Percentiles rank a stretch among this genome's conserved stretches.
Conservation (phyloP, 23 tunicate genomes). For the Clavelina lepadiformis region DNA sequence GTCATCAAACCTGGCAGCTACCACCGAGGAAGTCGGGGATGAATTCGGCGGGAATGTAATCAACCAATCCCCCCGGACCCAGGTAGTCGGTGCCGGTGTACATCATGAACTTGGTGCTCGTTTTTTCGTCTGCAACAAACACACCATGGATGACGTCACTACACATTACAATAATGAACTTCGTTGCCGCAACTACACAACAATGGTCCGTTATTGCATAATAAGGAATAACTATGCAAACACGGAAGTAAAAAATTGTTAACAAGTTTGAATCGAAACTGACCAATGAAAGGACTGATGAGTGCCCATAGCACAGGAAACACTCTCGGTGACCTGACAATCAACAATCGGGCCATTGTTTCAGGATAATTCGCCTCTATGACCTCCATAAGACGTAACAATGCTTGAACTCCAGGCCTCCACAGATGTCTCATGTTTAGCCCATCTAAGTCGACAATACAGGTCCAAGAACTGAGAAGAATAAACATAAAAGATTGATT, state of each 20-base stretch:
- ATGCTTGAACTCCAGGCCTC: slow-evolving; percentile 94
- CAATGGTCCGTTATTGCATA: no score
- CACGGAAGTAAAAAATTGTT: no score
- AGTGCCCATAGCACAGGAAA: slow-evolving; percentile 94
- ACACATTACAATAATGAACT: no score
- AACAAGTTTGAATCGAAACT: no score
- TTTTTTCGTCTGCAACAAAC: slow-evolving; percentile 61
- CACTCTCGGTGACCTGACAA: slow-evolving; percentile 86
- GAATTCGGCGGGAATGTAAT: slow-evolving; percentile 59
- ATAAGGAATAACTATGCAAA: no score
- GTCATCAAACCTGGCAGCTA: not conserved
- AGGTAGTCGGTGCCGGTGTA: slow-evolving; percentile 90
- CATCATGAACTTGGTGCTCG: slow-evolving; percentile 92
- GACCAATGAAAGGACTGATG: slow-evolving; percentile 86
- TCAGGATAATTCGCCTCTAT: slow-evolving; percentile 89
- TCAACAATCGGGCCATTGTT: slow-evolving; percentile 82
- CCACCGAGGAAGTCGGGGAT: slow-evolving; percentile 96
- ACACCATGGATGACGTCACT: no score
- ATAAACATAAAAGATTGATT: not conserved
- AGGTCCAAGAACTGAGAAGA: slow-evolving; percentile 83
- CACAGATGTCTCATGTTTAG: slow-evolving; percentile 91
- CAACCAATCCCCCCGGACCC: slow-evolving; percentile 77
- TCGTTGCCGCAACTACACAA: no score
- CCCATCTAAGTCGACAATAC: slow-evolving; percentile 91
- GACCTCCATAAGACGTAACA: slow-evolving; percentile 75